Evolutionary conservation across 1,140 invertebrate genomes (phyloP).

Genomic region (Apocrypta bakeri): DNA sequence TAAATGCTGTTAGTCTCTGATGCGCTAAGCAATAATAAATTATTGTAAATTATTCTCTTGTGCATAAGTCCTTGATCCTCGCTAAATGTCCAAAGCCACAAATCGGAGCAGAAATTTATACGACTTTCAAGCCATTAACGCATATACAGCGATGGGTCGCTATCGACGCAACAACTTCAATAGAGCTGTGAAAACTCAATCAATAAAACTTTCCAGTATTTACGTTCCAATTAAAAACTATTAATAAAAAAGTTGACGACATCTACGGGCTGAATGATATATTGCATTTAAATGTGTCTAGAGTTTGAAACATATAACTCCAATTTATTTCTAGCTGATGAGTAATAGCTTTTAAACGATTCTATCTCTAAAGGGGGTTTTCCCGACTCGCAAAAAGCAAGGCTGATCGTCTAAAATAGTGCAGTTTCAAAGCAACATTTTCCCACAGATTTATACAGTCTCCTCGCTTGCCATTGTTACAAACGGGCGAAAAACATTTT

Average conservation of each 20-base stretch:
- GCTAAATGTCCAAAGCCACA: not conserved
- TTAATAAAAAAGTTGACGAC: not conserved
- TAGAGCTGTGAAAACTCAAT: not conserved
- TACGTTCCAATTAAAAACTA: not conserved
- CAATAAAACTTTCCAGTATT: not conserved
- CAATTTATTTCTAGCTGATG: not conserved
- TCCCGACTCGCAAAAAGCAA: not conserved
- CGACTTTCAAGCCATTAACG: not conserved
- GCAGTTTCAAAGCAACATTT: not conserved
- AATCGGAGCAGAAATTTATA: not conserved
- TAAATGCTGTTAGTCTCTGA: constrained; percentile 43
- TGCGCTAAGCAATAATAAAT: constrained; percentile 46
- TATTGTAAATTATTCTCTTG: constrained; percentile 19
- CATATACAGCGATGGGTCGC: not conserved
- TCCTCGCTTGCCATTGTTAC: no score
- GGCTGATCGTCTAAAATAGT: not conserved
- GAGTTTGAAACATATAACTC: not conserved
- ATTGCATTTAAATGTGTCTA: not conserved
- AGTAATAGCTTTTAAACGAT: not conserved
- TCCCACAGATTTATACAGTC: not conserved
- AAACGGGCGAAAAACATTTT: no score
- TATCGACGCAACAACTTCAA: not conserved
- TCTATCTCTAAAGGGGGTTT: not conserved
- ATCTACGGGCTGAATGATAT: not conserved
- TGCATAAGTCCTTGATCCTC: not conserved